Base-by-base conservation (phyloP, 1,140 invertebrate species). In the Rhagoletis pomonella region DNA sequence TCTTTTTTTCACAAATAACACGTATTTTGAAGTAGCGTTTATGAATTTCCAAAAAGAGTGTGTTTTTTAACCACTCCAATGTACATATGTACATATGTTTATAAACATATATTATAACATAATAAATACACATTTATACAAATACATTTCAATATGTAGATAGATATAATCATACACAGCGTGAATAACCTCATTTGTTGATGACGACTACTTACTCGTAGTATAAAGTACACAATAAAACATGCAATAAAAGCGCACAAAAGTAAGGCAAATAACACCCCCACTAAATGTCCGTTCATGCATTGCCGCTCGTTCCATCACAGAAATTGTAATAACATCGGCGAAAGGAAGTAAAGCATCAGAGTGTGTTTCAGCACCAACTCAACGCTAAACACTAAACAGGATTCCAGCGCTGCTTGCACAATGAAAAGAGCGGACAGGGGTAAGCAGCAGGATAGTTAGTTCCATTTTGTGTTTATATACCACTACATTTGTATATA, bases 241-340 rank as follows among this genome's bases (percentile, higher is more conserved):
- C 73, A 81, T 81, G 73, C 73, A 81, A 81, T 55, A 81, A 81
- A n/a, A 44, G 44, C 69, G 69, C 29, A 29, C 69, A 69, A 77
- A 39, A 77, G n/a, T 29, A 81, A 81, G 50, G 73, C 47, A 81
- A 81, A 81, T 81, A 81, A 50, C 47, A 81, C 14, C 69, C 17
- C 39, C 69, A 44, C 44, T 73, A 55, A 17, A 3, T 12, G 1
- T 67, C 44, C 55, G 4, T 29, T 1, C 47, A n/a, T 55, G 47
- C 73, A n/a, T 14, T 73, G 42, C 14, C 17, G 73, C 0, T 29
- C 47, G 47, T 50, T 5, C 17, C 47, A 29, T 7, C 17, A 55
- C 47, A 47, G 73, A 81, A 81, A 81, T 81, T 81, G 73, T 55
- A 50, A 50, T 81, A 81, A 50, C 73, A 47, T 17, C 73, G 9